Percentiles rank a stretch among this genome's conserved stretches.
These are phyloP conservation scores for Odocoileus hemionus DNA, from an alignment of 2,113 vertebrate genomes.

Conservation along the genomic window DNA sequence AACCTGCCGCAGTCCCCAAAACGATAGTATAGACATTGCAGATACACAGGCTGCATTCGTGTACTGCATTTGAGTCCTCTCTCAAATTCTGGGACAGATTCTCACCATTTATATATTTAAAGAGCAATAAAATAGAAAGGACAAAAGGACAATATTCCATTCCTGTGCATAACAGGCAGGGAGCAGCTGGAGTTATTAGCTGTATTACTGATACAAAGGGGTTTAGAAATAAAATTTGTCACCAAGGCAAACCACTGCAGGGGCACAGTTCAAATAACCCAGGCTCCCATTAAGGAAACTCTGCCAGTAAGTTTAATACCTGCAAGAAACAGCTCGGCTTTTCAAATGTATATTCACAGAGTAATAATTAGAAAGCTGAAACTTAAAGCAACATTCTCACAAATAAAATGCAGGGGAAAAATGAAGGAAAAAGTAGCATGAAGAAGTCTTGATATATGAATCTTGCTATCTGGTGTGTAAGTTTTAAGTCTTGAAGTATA, in stretches of 20 bases:
- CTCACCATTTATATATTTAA: not conserved
- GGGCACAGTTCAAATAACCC: conserved; percentile 49
- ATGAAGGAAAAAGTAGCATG: conserved; percentile 28
- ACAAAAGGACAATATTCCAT: not conserved
- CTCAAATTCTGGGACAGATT: not conserved
- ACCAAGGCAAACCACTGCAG: not conserved
- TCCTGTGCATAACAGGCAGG: not conserved
- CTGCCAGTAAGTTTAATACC: conserved; percentile 13
- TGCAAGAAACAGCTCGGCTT: conserved; percentile 24
- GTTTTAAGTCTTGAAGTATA: not conserved
- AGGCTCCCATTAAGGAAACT: not conserved
- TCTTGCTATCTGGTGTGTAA: not conserved
- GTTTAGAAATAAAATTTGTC: conserved; percentile 9
- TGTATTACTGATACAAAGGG: not conserved
- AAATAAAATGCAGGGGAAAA: conserved; percentile 52
- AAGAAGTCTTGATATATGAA: not conserved
- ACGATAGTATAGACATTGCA: not conserved
- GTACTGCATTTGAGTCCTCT: not conserved
- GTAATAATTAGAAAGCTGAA: not conserved
- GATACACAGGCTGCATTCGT: not conserved
- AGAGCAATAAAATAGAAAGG: not conserved
- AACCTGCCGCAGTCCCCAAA: not conserved
- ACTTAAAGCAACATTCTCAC: not conserved
- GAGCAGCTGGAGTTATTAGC: not conserved
- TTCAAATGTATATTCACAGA: conserved; percentile 41